These are phyloP conservation scores for Rhineura floridana DNA, from an alignment of 2,113 vertebrate genomes.

Conservation along the genomic window DNA sequence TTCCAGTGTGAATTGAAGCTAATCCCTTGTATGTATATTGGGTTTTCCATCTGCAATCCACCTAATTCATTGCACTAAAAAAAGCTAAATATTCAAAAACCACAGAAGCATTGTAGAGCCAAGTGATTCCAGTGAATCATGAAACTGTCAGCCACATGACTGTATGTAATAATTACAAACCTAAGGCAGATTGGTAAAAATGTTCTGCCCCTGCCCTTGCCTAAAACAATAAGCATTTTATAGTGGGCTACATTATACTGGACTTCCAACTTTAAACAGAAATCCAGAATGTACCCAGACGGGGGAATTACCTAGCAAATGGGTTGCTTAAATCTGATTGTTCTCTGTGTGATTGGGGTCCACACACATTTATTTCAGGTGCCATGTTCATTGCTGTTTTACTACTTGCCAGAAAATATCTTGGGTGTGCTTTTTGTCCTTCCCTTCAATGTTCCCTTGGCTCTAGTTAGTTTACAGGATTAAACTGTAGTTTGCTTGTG, in stretches of 20 bases:
- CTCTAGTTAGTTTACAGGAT: too few species aligned
- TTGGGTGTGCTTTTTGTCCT: too few species aligned
- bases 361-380: too few species aligned
- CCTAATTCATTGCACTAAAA: slow-evolving; percentile 5
- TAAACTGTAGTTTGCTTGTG: too few species aligned
- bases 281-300: too few species aligned
- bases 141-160: background rate
- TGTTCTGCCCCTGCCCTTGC: background rate
- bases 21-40: background rate
- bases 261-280: too few species aligned
- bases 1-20: background rate
- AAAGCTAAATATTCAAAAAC: background rate
- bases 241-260: background rate
- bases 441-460: too few species aligned
- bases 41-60: slow-evolving; percentile 3
- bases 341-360: too few species aligned
- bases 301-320: too few species aligned
- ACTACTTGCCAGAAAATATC: too few species aligned
- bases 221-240: background rate
- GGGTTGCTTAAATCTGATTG: too few species aligned
- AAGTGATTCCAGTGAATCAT: background rate
- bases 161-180: background rate
- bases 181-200: background rate
- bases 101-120: background rate
- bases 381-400: too few species aligned